Conservation (phyloP, 92 coral and sea anemone genomes). For the Zoanthus solanderi region DNA sequence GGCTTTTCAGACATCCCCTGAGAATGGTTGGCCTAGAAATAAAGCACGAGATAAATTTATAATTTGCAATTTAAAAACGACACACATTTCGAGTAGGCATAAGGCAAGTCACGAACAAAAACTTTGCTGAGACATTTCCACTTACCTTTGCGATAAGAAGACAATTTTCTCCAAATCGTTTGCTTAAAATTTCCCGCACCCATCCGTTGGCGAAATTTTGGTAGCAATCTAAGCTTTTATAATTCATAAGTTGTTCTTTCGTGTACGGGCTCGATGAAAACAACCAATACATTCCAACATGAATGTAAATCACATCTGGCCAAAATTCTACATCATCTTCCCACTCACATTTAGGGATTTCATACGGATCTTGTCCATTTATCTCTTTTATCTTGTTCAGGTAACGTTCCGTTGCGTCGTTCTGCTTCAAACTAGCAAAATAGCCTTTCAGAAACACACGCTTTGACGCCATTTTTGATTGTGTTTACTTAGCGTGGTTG, state of each 20-base stretch:
- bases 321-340: constrained; percentile 49
- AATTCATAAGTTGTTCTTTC: too few relatives aligned
- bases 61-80: not conserved
- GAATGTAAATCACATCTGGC: constrained; percentile 57
- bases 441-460: not conserved
- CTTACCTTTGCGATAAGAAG: constrained; percentile 63
- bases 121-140: not conserved
- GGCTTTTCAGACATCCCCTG: constrained; percentile 44
- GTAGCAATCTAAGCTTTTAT: too few relatives aligned
- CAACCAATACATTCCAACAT: constrained; percentile 59
- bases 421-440: not conserved
- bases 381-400: not conserved
- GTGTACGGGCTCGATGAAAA: too few relatives aligned
- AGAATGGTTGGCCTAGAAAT: constrained; percentile 20
- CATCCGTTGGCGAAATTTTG: too few relatives aligned
- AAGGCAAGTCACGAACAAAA: constrained; percentile 32
- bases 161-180: constrained; percentile 30
- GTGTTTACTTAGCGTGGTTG: not conserved
- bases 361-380: too few relatives aligned
- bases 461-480: not conserved
- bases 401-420: not conserved
- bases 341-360: constrained; percentile 1
- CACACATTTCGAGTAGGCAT: constrained; percentile 17
- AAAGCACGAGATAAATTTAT: not conserved
- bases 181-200: too few relatives aligned